Evolutionary conservation across 2,888 invertebrate species (phyloP).

Genomic region (Papilio gigon): DNA sequence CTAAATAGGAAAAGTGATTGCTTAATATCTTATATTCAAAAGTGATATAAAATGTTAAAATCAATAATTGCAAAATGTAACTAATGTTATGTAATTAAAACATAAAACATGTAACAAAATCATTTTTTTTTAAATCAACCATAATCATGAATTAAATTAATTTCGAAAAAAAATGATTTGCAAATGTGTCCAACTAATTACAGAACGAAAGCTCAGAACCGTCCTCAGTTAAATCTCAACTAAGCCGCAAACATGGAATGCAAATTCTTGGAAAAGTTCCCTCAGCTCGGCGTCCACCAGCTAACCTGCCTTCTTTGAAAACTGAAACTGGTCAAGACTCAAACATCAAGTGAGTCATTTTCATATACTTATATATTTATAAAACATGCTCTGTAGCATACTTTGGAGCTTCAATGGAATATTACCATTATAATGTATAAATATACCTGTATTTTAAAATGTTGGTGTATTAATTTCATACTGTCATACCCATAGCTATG

Average conservation of each 20-base stretch:
- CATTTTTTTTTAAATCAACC: no score
- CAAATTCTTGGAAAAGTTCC: conserved; percentile 99
- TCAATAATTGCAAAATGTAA: neutral
- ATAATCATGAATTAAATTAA: no score
- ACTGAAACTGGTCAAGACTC: conserved; percentile 89
- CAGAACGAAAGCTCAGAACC: conserved; percentile 94
- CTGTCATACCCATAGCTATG: neutral
- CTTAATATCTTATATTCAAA: neutral
- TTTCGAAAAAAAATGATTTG: neutral
- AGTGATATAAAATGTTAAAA: neutral
- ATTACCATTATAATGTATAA: neutral
- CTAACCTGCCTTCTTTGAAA: conserved; percentile 99
- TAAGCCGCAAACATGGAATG: conserved; percentile 99
- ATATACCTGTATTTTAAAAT: neutral
- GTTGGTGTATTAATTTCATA: neutral
- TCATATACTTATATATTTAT: conserved; percentile 21
- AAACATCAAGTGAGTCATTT: conserved; percentile 70
- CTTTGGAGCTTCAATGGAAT: neutral
- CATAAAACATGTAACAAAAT: neutral
- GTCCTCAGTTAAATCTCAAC: conserved; percentile 93
- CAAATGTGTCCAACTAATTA: conserved; percentile 46
- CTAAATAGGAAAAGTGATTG: neutral
- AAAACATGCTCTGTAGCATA: neutral
- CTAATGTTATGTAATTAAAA: neutral
- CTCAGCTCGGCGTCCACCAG: conserved; percentile 98